A percentile compares a stretch with the other conserved stretches of the same genome.
Conservation (phyloP, 30 jellyfish, hydroid and myxozoan species). For the Cassiopea andromeda region DNA sequence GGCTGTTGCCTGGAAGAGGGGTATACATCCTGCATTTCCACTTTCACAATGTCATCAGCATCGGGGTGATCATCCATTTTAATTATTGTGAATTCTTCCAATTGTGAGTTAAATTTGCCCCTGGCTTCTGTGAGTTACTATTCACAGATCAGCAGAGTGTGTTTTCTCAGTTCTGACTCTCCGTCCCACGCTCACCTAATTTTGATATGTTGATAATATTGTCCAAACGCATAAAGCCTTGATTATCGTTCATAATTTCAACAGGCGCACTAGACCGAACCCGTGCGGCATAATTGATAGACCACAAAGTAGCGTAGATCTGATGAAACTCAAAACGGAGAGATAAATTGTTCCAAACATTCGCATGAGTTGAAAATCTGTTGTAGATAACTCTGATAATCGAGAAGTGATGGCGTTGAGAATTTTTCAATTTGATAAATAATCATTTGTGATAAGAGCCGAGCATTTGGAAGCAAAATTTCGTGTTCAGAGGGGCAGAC, state of each 20-base stretch:
- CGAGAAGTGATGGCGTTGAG: slow-evolving; percentile 58
- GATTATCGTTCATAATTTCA: slow-evolving; percentile 66
- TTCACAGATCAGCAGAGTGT: slow-evolving; percentile 15
- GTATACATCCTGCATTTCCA: slow-evolving; percentile 77
- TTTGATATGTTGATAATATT: slow-evolving; percentile 78
- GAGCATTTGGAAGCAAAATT: slow-evolving; percentile 42
- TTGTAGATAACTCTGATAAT: slow-evolving; percentile 60
- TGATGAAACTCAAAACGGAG: slow-evolving; percentile 71
- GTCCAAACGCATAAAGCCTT: slow-evolving; percentile 56
- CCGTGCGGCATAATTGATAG: slow-evolving; percentile 80
- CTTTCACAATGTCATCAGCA: slow-evolving; percentile 73
- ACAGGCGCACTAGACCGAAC: slow-evolving; percentile 89
- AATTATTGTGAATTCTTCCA: neutral
- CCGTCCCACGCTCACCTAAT: slow-evolving; percentile 75
- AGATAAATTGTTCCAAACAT: slow-evolving; percentile 71
- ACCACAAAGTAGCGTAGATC: slow-evolving; percentile 76
- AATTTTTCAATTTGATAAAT: slow-evolving; percentile 52
- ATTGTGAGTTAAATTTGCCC: neutral
- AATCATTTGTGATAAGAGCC: slow-evolving; percentile 55
- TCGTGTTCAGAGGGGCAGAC: slow-evolving; percentile 68
- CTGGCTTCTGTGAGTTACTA: neutral
- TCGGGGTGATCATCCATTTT: slow-evolving; percentile 48
- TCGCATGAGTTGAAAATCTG: slow-evolving; percentile 67
- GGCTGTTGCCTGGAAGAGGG: slow-evolving; percentile 66
- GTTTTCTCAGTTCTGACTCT: slow-evolving; percentile 38